Conservation (phyloP, 2,797 vertebrate species). For the Tapera naevia region DNA sequence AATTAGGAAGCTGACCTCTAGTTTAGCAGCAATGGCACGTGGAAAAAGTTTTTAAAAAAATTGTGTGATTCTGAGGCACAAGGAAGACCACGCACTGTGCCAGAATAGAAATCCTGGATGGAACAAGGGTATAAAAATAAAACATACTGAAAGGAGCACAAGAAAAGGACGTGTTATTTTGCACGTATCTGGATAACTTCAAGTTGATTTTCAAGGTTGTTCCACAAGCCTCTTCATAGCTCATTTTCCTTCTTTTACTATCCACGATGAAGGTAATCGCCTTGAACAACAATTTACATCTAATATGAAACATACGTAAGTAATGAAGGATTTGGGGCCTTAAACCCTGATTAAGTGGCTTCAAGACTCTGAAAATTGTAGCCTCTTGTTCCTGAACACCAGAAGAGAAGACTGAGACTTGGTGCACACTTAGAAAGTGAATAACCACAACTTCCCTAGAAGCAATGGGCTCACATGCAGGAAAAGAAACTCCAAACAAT, state of each 20-base stretch:
- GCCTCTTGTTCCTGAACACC: background rate
- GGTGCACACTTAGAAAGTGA: background rate
- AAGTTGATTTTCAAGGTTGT: background rate
- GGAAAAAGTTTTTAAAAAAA: background rate
- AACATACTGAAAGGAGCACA: background rate
- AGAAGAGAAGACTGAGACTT: background rate
- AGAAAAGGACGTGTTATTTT: background rate
- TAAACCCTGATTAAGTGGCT: background rate
- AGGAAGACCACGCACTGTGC: accelerated
- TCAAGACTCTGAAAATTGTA: background rate
- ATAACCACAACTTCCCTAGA: background rate
- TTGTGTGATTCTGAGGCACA: background rate
- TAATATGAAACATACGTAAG: background rate
- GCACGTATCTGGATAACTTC: background rate
- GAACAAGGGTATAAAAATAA: background rate
- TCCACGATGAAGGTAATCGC: background rate
- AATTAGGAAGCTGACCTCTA: background rate
- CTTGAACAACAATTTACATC: background rate
- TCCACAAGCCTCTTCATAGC: background rate
- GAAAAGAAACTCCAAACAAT: background rate
- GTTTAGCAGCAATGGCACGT: accelerated
- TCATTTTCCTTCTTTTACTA: background rate
- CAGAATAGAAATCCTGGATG: background rate
- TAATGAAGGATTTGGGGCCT: background rate
- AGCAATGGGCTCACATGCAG: background rate